A percentile compares a stretch with the other conserved stretches of the same genome.
Evolutionary conservation across 2,888 invertebrate genomes (phyloP).

Genomic region (Acanthosepion pharaonis): DNA sequence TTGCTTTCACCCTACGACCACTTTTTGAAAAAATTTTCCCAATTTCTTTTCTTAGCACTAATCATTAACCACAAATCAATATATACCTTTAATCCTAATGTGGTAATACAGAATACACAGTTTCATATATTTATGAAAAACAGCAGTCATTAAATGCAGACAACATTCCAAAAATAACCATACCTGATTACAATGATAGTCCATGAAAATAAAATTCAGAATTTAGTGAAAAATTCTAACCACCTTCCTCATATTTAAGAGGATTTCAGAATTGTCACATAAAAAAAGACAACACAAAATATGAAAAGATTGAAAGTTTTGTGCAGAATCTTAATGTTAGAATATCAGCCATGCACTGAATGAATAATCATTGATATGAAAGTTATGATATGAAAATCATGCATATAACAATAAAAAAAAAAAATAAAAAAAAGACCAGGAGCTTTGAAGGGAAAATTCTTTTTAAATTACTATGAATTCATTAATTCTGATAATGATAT

Average conservation of each 20-base stretch:
- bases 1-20: neutral
- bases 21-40: neutral
- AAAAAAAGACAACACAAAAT: neutral
- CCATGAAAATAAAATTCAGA: neutral
- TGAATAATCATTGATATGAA: neutral
- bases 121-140: neutral
- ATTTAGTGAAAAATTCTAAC: neutral
- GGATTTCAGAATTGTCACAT: neutral
- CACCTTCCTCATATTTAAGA: neutral
- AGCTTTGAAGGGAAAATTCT: neutral
- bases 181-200: neutral
- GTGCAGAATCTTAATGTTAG: neutral
- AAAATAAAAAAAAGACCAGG: neutral
- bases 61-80: neutral
- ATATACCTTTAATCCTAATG: too few relatives aligned
- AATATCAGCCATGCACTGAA: neutral
- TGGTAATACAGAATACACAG: neutral
- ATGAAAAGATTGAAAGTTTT: neutral
- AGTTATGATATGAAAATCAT: neutral
- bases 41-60: neutral
- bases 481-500: neutral
- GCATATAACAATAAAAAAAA: neutral
- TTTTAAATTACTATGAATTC: neutral
- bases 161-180: neutral
- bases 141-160: neutral